Conservation (phyloP, 92 coral and sea anemone genomes). For the Pocillopora grandis region DNA sequence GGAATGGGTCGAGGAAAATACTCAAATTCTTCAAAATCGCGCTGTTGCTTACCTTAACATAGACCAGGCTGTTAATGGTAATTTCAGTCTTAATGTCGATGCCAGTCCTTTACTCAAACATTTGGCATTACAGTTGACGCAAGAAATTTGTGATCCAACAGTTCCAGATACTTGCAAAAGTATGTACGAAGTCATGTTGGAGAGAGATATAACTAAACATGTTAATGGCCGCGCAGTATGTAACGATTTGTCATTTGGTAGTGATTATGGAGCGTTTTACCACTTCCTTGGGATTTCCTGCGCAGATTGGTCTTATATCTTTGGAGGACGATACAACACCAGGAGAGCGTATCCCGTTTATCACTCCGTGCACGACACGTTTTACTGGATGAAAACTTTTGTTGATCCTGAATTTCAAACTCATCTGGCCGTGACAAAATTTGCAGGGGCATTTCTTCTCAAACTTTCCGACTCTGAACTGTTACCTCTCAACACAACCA, state of each 20-base stretch:
- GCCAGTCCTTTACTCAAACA: conserved; percentile 66
- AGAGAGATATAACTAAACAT: conserved; percentile 31
- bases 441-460: conserved; percentile 58
- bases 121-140: conserved; percentile 38
- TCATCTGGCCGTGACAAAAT: conserved; percentile 67
- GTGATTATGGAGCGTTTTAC: conserved; percentile 53
- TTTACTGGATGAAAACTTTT: conserved; percentile 78
- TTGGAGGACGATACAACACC: conserved; percentile 24
- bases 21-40: conserved; percentile 57
- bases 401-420: conserved; percentile 71
- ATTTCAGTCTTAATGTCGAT: conserved; percentile 55
- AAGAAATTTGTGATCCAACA: conserved; percentile 57
- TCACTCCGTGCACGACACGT: conserved; percentile 86
- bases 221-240: conserved; percentile 49
- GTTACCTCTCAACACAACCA: conserved; percentile 59
- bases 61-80: conserved; percentile 73
- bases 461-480: conserved; percentile 58
- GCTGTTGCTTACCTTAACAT: conserved; percentile 76
- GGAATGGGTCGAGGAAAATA: conserved; percentile 90
- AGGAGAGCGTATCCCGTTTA: conserved; percentile 67
- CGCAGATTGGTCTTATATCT: conserved; percentile 63
- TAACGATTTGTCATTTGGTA: conserved; percentile 48
- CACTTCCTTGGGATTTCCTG: conserved; percentile 76
- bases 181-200: conserved; percentile 68
- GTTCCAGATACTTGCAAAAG: conserved; percentile 26